Evolutionary conservation across 2,113 vertebrate genomes (phyloP), one percentile per base, ranked within the genome.

Genomic region (Aldabrachelys gigantea): DNA sequence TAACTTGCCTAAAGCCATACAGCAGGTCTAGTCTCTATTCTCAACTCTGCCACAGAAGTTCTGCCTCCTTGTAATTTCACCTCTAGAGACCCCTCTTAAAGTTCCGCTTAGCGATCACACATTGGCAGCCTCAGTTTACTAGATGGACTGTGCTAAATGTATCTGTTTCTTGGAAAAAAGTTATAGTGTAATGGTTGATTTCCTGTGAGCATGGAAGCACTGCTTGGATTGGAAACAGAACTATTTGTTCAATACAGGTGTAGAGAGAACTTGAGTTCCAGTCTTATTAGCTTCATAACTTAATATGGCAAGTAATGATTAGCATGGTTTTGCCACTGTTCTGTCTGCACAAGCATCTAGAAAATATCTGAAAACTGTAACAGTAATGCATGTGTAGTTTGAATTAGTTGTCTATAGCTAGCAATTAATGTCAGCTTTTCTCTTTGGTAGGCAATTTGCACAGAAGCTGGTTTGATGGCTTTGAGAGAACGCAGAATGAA

Each of bases 391-490:
- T 69, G 29, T 44, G 50, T 11, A 56, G 29, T 82, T 17, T 80
- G 17, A 57, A 69, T 41, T 27, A 44, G 7, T 1, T 85, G 62
- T 35, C 25, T 31, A 47, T n/a, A 49, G 29, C 1, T 5, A 11
- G 14, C 25, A 75, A 85, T 19, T 25, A 2, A 6, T 85, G 9
- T 27, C 59, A 7, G 49, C 91, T 89, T 88, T 52, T 86, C 27
- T 95, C 25, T 96, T 69, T 95, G 93, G 50, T 97, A 99, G 99
- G 99, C 99, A 5, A 99, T 99, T 98, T 99, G 99, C 90, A 99
- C 99, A 81, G 99, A 99, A 97, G 99, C 99, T 27, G 99, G 99
- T 47, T 92, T 99, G 89, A 99, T 99, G 99, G 99, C 99, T 59
- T 88, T 99, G 89, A 97, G 99, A 72, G 99, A 99, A 95, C 98